Base-by-base conservation (phyloP, 1,140 invertebrate species). In the Drosophila paulistorum region DNA sequence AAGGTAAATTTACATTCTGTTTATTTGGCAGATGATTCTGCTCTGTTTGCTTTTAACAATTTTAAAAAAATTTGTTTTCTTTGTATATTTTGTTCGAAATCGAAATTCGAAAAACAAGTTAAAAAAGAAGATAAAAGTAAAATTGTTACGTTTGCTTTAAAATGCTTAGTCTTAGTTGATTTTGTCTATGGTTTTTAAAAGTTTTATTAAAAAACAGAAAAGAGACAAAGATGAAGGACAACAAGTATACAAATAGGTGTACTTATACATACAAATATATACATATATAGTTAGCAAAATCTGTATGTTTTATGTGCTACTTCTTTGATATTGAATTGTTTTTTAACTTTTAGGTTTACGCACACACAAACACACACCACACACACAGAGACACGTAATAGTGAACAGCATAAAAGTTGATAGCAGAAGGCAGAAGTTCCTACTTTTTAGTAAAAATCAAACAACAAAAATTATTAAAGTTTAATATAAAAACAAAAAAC, bases 401-500 rank as follows among this genome's bases (percentile, higher is more conserved):
- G 51, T 55, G 68, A 66, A 79, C 63, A 79, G 71, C 59, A 74
- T 55, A 60, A 65, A 37, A 66, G 63, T 71, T 66, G 23, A 77
- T 60, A 78, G 77, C 77, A 82, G 45, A 51, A 51, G 80, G 78
- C 85, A 81, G 84, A 89, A 89, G 84, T 89, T 89, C 84, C 84
- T 89, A 89, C 81, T 84, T 89, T 87, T 89, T 89, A 89, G 84
- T 89, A 77, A 89, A 89, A 39, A 39, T 39, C 71, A 87, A 51
- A 79, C 71, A 58, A 80, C 73, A 68, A 62, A 69, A 72, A 68
- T 55, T 42, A 26, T 73, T 59, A 71, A 76, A 65, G 45, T 41
- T 59, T 57, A 74, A 68, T 54, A 70, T 71, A 77, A 64, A 69
- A 71, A 77, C 62, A 64, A 30, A 30, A 74, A 79, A 67, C 39